These are phyloP conservation scores for Peromyscus leucopus DNA, from an alignment of 2,113 vertebrate species.

Conservation along the genomic window DNA sequence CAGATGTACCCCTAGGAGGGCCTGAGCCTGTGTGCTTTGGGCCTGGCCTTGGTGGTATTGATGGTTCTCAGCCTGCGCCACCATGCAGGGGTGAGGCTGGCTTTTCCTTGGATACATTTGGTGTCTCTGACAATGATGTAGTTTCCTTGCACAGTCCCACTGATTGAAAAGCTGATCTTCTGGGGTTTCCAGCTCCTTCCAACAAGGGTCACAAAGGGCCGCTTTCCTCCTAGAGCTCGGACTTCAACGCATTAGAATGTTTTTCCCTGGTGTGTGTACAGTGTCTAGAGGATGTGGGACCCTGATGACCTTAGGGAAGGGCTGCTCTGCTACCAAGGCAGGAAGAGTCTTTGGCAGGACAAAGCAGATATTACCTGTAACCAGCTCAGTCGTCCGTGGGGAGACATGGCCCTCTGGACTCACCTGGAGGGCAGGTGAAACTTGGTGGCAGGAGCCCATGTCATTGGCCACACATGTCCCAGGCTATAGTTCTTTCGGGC, in stretches of 20 bases:
- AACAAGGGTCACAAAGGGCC: not conserved
- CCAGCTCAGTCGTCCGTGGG: not conserved
- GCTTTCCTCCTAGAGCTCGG: not conserved
- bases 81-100: not conserved
- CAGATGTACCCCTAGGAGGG: not conserved
- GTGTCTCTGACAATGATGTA: not conserved
- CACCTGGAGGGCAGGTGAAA: not conserved
- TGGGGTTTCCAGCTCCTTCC: not conserved
- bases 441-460: rapidly evolving
- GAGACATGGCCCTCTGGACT: not conserved
- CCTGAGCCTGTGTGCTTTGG: not conserved
- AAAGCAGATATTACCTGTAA: not conserved
- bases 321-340: not conserved
- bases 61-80: not conserved
- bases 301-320: not conserved
- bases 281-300: not conserved
- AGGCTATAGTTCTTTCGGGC: not conserved
- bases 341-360: not conserved
- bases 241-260: not conserved
- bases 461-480: not conserved
- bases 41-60: not conserved
- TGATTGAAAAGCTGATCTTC: not conserved
- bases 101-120: not conserved
- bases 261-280: not conserved
- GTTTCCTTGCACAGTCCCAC: not conserved